Conservation (phyloP, 1,140 invertebrate genomes). For the Drosophila mayri region DNA sequence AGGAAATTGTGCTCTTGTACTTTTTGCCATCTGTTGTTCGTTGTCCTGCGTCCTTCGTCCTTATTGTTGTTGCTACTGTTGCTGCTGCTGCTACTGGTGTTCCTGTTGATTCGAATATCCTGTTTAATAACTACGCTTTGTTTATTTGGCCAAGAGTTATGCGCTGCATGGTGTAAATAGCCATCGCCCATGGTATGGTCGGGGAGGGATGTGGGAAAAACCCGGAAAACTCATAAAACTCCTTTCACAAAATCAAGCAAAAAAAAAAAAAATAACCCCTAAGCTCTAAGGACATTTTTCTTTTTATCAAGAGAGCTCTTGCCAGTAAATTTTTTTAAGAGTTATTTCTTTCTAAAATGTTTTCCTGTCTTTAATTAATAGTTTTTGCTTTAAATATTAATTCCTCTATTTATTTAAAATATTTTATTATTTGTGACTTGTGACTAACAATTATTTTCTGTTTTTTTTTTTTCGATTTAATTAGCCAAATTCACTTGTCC, state of each 20-base stretch:
- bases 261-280: neutral
- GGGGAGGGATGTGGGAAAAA: neutral
- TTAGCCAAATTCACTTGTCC: neutral
- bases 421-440: neutral
- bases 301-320: neutral
- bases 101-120: constrained; percentile 76
- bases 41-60: constrained; percentile 42
- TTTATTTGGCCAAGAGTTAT: constrained; percentile 76
- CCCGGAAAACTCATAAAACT: constrained; percentile 37
- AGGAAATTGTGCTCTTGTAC: constrained; percentile 76
- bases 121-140: constrained; percentile 77
- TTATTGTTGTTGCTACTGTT: constrained; percentile 31
- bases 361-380: neutral
- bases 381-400: neutral
- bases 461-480: neutral
- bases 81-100: constrained; percentile 35
- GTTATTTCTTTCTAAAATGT: neutral
- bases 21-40: constrained; percentile 67
- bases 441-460: neutral
- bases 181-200: constrained; percentile 2
- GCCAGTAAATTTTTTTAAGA: neutral
- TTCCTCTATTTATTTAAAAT: neutral
- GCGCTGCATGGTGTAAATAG: constrained; percentile 35
- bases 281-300: neutral
- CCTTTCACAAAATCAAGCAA: constrained; percentile 1